A percentile compares a stretch with the other conserved stretches of the same genome.
These are phyloP conservation scores for Horisme vitalbata DNA, from an alignment of 2,888 invertebrate species.

Conservation along the genomic window DNA sequence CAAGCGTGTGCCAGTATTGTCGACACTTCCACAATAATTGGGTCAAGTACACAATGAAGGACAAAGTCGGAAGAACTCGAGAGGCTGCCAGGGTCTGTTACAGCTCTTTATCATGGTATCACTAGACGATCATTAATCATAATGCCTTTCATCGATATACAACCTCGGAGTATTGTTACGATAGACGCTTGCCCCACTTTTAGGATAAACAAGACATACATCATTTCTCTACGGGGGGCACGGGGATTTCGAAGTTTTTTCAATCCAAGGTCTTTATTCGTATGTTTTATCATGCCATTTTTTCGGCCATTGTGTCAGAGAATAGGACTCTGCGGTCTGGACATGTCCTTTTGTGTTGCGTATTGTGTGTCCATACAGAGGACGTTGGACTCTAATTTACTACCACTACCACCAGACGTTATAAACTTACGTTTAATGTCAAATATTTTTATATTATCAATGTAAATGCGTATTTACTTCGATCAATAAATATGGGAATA, in stretches of 20 bases:
- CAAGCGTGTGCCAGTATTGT: constrained; percentile 46
- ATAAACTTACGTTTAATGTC: not conserved
- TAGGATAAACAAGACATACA: constrained; percentile 50
- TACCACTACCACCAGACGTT: constrained; percentile 5
- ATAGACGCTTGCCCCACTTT: constrained; percentile 47
- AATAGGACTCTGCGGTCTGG: constrained; percentile 28
- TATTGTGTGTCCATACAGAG: constrained; percentile 17
- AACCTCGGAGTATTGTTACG: constrained; percentile 50
- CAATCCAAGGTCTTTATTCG: constrained; percentile 25
- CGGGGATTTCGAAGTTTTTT: constrained; percentile 29
- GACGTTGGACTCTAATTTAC: constrained; percentile 16
- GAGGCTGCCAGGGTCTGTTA: constrained; percentile 47
- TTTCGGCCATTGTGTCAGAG: constrained; percentile 30
- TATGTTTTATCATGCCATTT: constrained; percentile 30
- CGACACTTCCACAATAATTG: constrained; percentile 59
- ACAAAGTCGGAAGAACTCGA: constrained; percentile 46
- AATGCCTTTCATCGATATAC: constrained; percentile 50
- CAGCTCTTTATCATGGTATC: constrained; percentile 64
- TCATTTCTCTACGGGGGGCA: constrained; percentile 40
- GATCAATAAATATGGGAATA: too few species aligned
- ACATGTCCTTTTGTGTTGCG: constrained; percentile 21
- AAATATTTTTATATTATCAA: not conserved
- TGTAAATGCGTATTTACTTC: too few species aligned
- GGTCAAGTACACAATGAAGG: constrained; percentile 73
- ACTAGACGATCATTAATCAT: constrained; percentile 64